Conservation (phyloP, 2,888 invertebrate species). For the Macroteleia sp. region DNA sequence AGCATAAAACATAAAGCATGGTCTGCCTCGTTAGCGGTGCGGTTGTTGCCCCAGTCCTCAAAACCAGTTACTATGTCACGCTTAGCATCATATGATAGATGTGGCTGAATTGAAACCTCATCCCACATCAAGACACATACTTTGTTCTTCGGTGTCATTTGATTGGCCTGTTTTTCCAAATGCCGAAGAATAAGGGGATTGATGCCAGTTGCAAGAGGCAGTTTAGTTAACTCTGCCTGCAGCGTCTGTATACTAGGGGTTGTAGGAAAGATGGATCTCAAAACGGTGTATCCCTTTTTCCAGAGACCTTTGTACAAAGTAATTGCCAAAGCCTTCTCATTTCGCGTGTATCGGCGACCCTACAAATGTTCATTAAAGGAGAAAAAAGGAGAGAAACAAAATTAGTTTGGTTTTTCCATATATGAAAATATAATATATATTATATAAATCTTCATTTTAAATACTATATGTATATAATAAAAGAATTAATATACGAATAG, state of each 20-base stretch:
- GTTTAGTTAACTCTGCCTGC: not conserved
- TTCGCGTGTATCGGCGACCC: not conserved
- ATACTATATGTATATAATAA: too few species aligned
- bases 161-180: not conserved
- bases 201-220: not conserved
- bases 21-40: conserved; percentile 7
- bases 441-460: too few species aligned
- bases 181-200: not conserved
- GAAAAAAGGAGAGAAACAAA: too few species aligned
- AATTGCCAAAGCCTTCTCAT: conserved; percentile 1
- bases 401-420: too few species aligned
- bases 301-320: conserved; percentile 4
- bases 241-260: not conserved
- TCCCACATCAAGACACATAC: conserved; percentile 20
- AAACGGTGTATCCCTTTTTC: not conserved
- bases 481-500: too few species aligned
- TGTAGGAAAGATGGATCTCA: not conserved
- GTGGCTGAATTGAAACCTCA: conserved; percentile 10
- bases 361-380: too few species aligned
- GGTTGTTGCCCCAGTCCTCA: conserved; percentile 12
- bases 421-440: too few species aligned
- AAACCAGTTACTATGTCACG: not conserved
- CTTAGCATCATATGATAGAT: not conserved
- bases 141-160: not conserved
- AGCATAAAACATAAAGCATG: conserved; percentile 51